Base-by-base conservation (phyloP, 2,888 invertebrate genomes). In the Mamestra brassicae region DNA sequence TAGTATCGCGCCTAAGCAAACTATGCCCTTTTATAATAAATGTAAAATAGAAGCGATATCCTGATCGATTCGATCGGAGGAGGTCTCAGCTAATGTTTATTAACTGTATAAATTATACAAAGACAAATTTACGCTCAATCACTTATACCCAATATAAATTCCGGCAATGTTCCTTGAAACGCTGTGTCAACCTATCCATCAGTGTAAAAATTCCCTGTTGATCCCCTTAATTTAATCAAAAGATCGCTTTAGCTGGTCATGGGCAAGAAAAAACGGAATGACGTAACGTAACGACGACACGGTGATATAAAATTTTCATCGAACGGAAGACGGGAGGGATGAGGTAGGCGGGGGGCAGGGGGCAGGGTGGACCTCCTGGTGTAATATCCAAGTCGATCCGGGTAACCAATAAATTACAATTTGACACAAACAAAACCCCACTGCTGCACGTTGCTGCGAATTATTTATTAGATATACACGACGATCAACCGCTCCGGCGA, bases 221-320 rank as follows among this genome's bases (percentile, higher is more conserved):
- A 95, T 95, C 95, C 95, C 96, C 94, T 94, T 95, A 95, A 96
- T 96, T 96, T 96, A 96, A 96, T 96, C 96, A 95, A 96, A 95
- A 95, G 94, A 95, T 95, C 95, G 95, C 94, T 96, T 94, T 90
- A 91, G 95, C 94, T 92, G 93, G 94, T 94, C 94, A 92, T 91
- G 95, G 92, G 90, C 90, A 93, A 95, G 95, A 96, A 96, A 96
- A 95, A 96, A 94, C 93, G 88, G 92, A 88, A 95, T 94, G 95
- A 96, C 94, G 94, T 92, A 92, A 95, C 94, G 92, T 90, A 93
- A 95, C 93, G 92, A 90, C 92, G 90, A 93, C 92, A 94, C 92
- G 93, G 91, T 91, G 90, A 95, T 95, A 95, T 95, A 95, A 95
- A 95, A 95, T 94, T 96, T 95, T 96, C 95, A 95, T 94, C 92